Evolutionary conservation across 2,113 vertebrate genomes (phyloP), one percentile per base, ranked within the genome.

Genomic region (Poeciliopsis retropinna): DNA sequence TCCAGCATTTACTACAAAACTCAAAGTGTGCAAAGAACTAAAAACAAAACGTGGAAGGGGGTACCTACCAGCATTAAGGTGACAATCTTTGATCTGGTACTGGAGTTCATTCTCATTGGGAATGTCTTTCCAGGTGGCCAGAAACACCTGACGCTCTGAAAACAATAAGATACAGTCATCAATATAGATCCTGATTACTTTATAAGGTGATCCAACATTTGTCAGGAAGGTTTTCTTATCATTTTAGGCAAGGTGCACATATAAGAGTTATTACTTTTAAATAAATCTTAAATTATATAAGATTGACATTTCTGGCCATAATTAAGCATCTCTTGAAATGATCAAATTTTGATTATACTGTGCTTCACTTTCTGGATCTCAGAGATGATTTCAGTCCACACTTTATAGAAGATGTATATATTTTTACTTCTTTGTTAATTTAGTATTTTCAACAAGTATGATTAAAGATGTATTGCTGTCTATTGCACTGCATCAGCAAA

Each of bases 51-150:
- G 9, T 60, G 31, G 8, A 17, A 34, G 34, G 41, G 29, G 5
- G 0, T 11, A 88, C 95, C 92, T 86, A 99, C 98, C 98, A 72
- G 98, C 98, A 83, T 97, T 99, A 89, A 99, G 93, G 88, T 99
- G 97, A 70, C 98, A 99, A 2, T 99, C 98, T 90, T 99, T 99
- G 88, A 99, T 99, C 93, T 99, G 98, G 92, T 99, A 99, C 88
- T 99, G 98, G 11, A 99, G 96, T 88, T 99, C 98, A 0, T 99
- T 99, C 91, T 99, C 98, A 15, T 99, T 99, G 31, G 98, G 98
- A 81, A 99, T 99, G 89, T 99, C 98, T 61, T 99, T 99, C 98
- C 98, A 99, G 3, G 98, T 99, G 41, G 98, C 98, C 64, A 99
- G 94, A 91, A 99, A 99, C 79, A 99, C 98, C 90, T 99, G 98